A percentile compares a stretch with the other conserved stretches of the same genome.
phyloP scores from a whole-genome alignment of 2,888 invertebrate genomes.

The Tridacna crocea region DNA sequence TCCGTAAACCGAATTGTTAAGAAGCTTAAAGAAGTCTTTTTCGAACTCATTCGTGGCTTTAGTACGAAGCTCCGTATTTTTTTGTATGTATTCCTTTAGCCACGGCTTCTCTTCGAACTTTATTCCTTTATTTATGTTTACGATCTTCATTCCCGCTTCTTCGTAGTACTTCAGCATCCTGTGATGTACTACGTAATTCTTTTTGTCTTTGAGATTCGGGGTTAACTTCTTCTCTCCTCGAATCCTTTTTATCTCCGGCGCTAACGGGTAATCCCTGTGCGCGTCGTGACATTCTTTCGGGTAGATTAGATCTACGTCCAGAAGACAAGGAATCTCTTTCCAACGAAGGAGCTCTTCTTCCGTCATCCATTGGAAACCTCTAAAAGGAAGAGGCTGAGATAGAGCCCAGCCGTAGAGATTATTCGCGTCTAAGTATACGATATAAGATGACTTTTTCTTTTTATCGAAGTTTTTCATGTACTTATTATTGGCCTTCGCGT shows the following conservation, averaged over 20 bases:
- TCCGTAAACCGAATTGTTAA: constrained; percentile 69
- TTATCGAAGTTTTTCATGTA: constrained; percentile 23
- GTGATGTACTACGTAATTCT: constrained; percentile 82
- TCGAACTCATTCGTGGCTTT: constrained; percentile 78
- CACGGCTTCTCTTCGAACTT: constrained; percentile 76
- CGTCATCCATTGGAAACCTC: constrained; percentile 76
- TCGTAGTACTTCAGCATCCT: constrained; percentile 76
- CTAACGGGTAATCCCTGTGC: constrained; percentile 37
- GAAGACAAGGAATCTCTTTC: constrained; percentile 37
- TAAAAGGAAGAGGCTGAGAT: constrained; percentile 67
- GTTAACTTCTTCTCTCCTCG: no score
- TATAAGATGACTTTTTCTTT: not conserved
- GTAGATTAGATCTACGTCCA: constrained; percentile 35
- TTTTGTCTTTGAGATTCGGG: no score
- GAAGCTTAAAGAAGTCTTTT: constrained; percentile 76
- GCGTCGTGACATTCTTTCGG: constrained; percentile 22
- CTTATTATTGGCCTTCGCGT: constrained; percentile 70
- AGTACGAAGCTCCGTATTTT: constrained; percentile 70
- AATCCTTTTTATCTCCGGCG: constrained; percentile 36
- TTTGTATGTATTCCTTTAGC: constrained; percentile 81
- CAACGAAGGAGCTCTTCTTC: constrained; percentile 52
- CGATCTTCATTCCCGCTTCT: constrained; percentile 67
- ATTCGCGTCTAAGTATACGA: constrained; percentile 34
- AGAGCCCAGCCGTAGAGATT: constrained; percentile 47
- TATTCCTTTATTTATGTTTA: constrained; percentile 75